Percentiles rank a stretch among this genome's conserved stretches.
phyloP scores from a whole-genome alignment of 2,888 invertebrate species.

The Nipponacmea schrenckii region DNA sequence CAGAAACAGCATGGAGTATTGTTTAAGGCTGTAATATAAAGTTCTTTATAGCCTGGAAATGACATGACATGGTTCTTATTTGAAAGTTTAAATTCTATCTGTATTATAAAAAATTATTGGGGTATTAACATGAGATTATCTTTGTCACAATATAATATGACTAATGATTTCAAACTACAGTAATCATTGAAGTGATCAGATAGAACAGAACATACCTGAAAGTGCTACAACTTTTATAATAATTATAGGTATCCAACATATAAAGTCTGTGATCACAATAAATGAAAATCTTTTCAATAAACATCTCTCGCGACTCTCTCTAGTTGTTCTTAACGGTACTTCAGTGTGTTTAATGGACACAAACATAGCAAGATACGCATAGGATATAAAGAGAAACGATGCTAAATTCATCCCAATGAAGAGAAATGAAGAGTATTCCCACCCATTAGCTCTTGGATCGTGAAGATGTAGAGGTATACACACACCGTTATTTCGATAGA shows the following conservation, averaged over 20 bases:
- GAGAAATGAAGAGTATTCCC: slow-evolving; percentile 27
- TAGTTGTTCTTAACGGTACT: slow-evolving; percentile 18
- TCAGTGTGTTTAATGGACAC: slow-evolving; percentile 25
- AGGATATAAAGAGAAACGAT: slow-evolving; percentile 27
- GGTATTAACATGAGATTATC: too few relatives aligned
- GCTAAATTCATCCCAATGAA: slow-evolving; percentile 27
- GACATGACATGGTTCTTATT: too few relatives aligned
- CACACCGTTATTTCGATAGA: slow-evolving; percentile 33
- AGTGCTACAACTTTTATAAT: slow-evolving; percentile 28
- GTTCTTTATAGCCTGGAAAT: too few relatives aligned
- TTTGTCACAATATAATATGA: too few relatives aligned
- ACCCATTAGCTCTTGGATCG: slow-evolving; percentile 33
- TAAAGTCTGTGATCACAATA: slow-evolving; percentile 26
- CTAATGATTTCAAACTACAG: too few relatives aligned
- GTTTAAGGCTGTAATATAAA: too few relatives aligned
- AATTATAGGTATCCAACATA: slow-evolving; percentile 30
- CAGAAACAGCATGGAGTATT: too few relatives aligned
- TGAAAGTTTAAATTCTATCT: too few relatives aligned
- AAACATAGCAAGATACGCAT: slow-evolving; percentile 32
- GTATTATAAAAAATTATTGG: too few relatives aligned
- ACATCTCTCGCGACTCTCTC: slow-evolving; percentile 21
- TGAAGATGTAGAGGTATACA: slow-evolving; percentile 41
- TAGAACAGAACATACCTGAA: slow-evolving; percentile 13
- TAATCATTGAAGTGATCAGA: too few relatives aligned
- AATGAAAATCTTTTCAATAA: slow-evolving; percentile 25